Conservation (phyloP, 2,888 invertebrate species). For the Cephus spinipes region DNA sequence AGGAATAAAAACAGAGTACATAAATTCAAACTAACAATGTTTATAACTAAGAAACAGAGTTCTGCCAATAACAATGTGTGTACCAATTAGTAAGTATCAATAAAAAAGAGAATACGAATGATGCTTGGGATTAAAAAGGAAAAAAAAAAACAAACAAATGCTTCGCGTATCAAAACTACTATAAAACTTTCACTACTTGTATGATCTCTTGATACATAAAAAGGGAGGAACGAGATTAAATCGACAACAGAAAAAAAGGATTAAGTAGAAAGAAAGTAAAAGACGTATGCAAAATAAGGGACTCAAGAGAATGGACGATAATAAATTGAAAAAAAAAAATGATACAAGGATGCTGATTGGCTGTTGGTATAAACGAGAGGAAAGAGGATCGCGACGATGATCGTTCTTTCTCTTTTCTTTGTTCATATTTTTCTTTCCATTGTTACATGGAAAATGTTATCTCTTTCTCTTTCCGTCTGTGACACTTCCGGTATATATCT, state of each 20-base stretch:
- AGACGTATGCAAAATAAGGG: neutral
- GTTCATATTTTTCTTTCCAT: neutral
- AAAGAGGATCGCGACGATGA: neutral
- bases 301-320: neutral
- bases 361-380: neutral
- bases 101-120: neutral
- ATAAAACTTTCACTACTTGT: neutral
- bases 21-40: neutral
- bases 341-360: neutral
- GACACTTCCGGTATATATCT: neutral
- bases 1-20: neutral
- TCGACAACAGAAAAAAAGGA: neutral
- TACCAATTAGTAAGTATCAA: neutral
- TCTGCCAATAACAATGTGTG: neutral
- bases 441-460: neutral
- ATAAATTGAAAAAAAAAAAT: neutral
- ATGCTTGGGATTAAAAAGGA: neutral
- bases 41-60: neutral
- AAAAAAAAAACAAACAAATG: neutral
- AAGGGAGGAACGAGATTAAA: neutral
- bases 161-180: neutral
- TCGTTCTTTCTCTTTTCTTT: neutral
- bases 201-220: neutral
- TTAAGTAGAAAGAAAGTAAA: neutral
- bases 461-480: neutral